Evolutionary conservation across 2,888 invertebrate genomes (phyloP).

Genomic region (Deilephila elpenor): DNA sequence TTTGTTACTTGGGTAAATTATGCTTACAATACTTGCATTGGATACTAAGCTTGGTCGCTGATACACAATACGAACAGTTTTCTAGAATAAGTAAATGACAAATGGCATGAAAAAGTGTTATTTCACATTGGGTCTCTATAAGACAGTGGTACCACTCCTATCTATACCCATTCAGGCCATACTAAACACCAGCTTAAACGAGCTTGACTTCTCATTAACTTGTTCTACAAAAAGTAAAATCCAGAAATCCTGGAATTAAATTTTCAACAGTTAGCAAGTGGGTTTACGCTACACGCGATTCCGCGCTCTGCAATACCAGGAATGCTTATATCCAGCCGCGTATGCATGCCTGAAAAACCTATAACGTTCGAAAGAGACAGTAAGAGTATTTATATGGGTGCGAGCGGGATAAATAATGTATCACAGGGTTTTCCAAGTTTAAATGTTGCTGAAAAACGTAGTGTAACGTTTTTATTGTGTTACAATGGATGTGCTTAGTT

Average conservation of each 20-base stretch:
- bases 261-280: neutral
- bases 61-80: no score
- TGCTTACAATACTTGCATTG: no score
- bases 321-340: neutral
- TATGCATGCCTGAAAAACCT: neutral
- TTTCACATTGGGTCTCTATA: no score
- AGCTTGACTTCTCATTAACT: no score
- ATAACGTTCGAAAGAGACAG: neutral
- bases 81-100: no score
- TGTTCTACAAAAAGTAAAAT: neutral
- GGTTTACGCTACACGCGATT: neutral
- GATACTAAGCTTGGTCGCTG: no score
- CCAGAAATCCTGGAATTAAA: neutral
- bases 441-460: conserved; percentile 5
- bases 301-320: neutral
- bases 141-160: no score
- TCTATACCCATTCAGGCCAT: no score
- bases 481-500: neutral
- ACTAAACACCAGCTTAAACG: no score
- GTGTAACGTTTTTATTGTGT: neutral
- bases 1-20: no score
- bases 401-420: neutral
- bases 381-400: neutral
- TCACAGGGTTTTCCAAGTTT: neutral
- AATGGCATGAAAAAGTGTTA: no score